These are phyloP conservation scores for Drosophila mimetica DNA, from an alignment of 2,888 invertebrate species.

Conservation along the genomic window DNA sequence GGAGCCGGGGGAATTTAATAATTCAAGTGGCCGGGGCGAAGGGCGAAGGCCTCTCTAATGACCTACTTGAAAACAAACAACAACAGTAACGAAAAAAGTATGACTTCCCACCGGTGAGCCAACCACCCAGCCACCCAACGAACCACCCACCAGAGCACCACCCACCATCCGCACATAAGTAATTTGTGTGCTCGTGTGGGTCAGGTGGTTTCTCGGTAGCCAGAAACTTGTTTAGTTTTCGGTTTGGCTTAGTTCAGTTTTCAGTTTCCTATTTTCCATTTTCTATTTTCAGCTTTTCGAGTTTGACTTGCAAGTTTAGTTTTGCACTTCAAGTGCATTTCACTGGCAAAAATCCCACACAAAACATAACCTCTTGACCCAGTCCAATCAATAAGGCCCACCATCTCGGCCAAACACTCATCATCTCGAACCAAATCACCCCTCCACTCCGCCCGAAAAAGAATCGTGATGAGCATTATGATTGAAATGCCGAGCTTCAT, in stretches of 20 bases:
- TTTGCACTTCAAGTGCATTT: slow-evolving; percentile 64
- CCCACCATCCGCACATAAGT: slow-evolving; percentile 39
- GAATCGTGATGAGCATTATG: slow-evolving; percentile 47
- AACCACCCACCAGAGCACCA: background rate
- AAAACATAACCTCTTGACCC: slow-evolving; percentile 71
- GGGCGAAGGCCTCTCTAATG: slow-evolving; percentile 66
- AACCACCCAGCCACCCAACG: background rate
- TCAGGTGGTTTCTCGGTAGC: slow-evolving; percentile 50
- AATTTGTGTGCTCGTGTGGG: slow-evolving; percentile 53
- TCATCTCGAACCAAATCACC: background rate
- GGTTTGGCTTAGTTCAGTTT: slow-evolving; percentile 59
- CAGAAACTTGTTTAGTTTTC: slow-evolving; percentile 54
- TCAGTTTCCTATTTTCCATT: slow-evolving; percentile 36
- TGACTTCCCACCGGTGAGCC: background rate
- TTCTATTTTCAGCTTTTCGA: slow-evolving; percentile 29
- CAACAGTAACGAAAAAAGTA: slow-evolving; percentile 29
- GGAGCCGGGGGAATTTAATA: slow-evolving; percentile 68
- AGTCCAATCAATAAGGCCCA: slow-evolving; percentile 61
- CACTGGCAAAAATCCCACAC: slow-evolving; percentile 16
- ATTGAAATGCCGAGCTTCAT: slow-evolving; percentile 65
- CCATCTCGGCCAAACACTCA: background rate
- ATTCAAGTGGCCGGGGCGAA: slow-evolving; percentile 67
- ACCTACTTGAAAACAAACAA: slow-evolving; percentile 68
- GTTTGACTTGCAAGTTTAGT: slow-evolving; percentile 54
- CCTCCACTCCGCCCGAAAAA: too few relatives aligned